phyloP scores from a whole-genome alignment of 2,888 invertebrate genomes.

The Oxytorus armatus region DNA sequence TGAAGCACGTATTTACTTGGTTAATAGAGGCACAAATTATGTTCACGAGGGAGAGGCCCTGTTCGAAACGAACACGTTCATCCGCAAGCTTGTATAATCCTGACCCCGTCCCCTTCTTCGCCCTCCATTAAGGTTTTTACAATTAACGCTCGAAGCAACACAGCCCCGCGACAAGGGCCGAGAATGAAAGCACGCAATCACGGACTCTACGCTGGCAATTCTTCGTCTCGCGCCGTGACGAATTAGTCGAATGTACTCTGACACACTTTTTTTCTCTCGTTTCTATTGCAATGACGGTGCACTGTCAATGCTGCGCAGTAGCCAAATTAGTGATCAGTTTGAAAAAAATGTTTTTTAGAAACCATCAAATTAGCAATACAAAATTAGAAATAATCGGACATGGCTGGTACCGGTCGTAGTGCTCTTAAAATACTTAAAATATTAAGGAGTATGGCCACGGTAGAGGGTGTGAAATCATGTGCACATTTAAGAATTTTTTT shows the following conservation, averaged over 20 bases:
- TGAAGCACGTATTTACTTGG: conserved; percentile 31
- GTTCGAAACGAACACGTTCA: conserved; percentile 12
- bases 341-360: too few species aligned
- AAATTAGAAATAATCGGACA: too few species aligned
- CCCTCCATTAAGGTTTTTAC: conserved; percentile 50
- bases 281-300: background rate
- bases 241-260: conserved; percentile 11
- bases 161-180: background rate
- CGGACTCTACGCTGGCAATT: background rate
- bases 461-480: too few species aligned
- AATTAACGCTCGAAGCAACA: conserved; percentile 52
- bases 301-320: background rate
- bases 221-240: conserved; percentile 23
- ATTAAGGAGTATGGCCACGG: too few species aligned
- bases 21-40: conserved; percentile 52
- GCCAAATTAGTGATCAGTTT: background rate
- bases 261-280: conserved; percentile 8
- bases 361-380: too few species aligned
- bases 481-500: too few species aligned
- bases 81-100: conserved; percentile 29
- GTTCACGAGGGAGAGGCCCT: background rate
- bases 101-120: conserved; percentile 26
- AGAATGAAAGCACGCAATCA: background rate
- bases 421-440: too few species aligned
- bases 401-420: too few species aligned